These are phyloP conservation scores for Meteorus cinctellus DNA, from an alignment of 2,888 invertebrate species.

Conservation along the genomic window DNA sequence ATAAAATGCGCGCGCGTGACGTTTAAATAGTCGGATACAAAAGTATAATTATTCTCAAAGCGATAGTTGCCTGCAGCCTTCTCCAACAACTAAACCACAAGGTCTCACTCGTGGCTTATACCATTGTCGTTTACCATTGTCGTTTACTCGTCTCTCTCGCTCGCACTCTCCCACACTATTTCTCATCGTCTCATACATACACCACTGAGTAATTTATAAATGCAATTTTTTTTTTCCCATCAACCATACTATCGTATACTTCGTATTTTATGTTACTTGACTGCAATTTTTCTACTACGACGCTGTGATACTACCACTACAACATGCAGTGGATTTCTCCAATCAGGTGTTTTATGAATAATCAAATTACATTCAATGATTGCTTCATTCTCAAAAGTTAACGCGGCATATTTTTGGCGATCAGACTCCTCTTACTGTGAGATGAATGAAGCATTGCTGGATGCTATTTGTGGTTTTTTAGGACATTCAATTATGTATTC, in stretches of 20 bases:
- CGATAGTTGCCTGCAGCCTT: conserved; percentile 38
- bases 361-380: background rate
- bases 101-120: conserved; percentile 36
- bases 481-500: too few relatives aligned
- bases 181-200: conserved; percentile 22
- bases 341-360: background rate
- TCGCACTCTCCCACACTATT: conserved; percentile 6
- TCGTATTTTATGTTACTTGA: background rate
- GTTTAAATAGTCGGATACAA: conserved; percentile 38
- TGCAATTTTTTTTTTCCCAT: conserved; percentile 26
- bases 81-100: conserved; percentile 41
- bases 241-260: conserved; percentile 3
- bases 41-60: conserved; percentile 39
- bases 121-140: conserved; percentile 35
- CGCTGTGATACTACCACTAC: background rate
- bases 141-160: conserved; percentile 26
- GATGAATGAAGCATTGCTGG: too few relatives aligned
- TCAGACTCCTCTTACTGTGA: too few relatives aligned
- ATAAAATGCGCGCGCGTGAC: conserved; percentile 34
- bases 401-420: too few relatives aligned
- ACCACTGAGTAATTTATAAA: conserved; percentile 7
- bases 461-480: too few relatives aligned
- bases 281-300: background rate
- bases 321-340: background rate
- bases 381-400: too few relatives aligned